phyloP scores from a whole-genome alignment of 2,888 invertebrate species.

The Aethes cnicana region DNA sequence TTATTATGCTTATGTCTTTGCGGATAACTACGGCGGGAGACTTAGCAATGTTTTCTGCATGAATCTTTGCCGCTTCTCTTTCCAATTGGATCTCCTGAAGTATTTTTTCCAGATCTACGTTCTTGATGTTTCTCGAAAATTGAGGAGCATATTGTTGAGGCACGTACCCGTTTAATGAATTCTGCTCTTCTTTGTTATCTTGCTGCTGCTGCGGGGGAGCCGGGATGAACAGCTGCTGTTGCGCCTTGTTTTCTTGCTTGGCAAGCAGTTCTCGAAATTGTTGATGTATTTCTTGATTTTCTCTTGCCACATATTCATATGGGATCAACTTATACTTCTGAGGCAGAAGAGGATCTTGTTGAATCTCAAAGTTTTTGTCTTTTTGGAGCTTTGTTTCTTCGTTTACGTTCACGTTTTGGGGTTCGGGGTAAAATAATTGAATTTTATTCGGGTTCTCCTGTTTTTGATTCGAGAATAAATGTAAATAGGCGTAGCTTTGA shows the following conservation, averaged over 20 bases:
- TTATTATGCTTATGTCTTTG: slow-evolving; percentile 48
- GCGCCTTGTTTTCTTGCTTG: slow-evolving; percentile 33
- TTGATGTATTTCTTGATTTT: slow-evolving; percentile 17
- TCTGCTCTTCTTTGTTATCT: slow-evolving; percentile 4
- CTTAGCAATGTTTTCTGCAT: slow-evolving; percentile 50
- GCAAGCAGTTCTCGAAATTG: slow-evolving; percentile 8
- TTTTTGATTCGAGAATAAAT: slow-evolving; percentile 24
- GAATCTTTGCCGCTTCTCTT: slow-evolving; percentile 51
- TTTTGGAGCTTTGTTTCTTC: slow-evolving; percentile 10
- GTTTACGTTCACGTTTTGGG: slow-evolving; percentile 7
- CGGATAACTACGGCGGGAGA: slow-evolving; percentile 43
- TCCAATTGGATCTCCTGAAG: slow-evolving; percentile 42
- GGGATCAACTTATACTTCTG: slow-evolving; percentile 28
- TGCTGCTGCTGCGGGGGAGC: slow-evolving; percentile 15
- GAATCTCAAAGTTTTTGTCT: slow-evolving; percentile 25
- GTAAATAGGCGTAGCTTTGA: slow-evolving; percentile 26
- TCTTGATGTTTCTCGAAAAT: slow-evolving; percentile 51
- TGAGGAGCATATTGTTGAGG: slow-evolving; percentile 52
- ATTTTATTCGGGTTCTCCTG: slow-evolving; percentile 20
- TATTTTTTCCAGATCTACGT: slow-evolving; percentile 52
- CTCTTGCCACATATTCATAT: slow-evolving; percentile 24
- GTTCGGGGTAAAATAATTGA: slow-evolving; percentile 27
- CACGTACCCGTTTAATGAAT: slow-evolving; percentile 24
- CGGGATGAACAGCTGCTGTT: slow-evolving; percentile 32
- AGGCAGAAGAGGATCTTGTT: slow-evolving; percentile 25